phyloP scores from a whole-genome alignment of 2,888 invertebrate genomes.

The Torymus aiolomorphi region DNA sequence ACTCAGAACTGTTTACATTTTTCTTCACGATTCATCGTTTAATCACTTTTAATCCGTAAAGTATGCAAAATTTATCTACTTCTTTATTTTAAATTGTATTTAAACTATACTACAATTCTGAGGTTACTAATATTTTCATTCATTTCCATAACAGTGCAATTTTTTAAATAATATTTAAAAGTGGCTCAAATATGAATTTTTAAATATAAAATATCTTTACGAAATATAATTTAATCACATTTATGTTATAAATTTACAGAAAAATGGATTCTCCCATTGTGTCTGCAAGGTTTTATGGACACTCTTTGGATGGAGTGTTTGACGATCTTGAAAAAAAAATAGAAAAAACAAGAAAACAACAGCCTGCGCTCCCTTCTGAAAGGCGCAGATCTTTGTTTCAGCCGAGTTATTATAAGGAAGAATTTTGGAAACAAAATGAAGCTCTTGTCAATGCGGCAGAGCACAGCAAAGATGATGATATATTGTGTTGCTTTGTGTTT shows the following conservation, averaged over 20 bases:
- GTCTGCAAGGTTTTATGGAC: conserved; percentile 53
- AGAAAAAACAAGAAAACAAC: conserved; percentile 32
- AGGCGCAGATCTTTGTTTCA: conserved; percentile 67
- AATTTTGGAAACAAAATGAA: conserved; percentile 74
- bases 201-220: background rate
- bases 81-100: no score
- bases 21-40: no score
- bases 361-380: conserved; percentile 25
- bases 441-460: conserved; percentile 68
- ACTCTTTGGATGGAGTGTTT: conserved; percentile 40
- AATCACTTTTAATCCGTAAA: no score
- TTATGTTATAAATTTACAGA: conserved; percentile 9
- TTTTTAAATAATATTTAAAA: no score
- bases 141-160: no score
- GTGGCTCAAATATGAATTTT: background rate
- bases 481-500: conserved; percentile 74
- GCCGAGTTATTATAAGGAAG: conserved; percentile 71
- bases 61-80: no score
- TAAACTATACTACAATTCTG: no score
- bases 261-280: conserved; percentile 33
- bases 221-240: no score
- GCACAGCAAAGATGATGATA: conserved; percentile 62
- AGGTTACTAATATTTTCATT: no score
- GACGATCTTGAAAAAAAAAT: conserved; percentile 48
- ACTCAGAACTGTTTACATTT: no score